phyloP scores from a whole-genome alignment of 2,797 vertebrate species.

The Otolemur crassicaudatus region DNA sequence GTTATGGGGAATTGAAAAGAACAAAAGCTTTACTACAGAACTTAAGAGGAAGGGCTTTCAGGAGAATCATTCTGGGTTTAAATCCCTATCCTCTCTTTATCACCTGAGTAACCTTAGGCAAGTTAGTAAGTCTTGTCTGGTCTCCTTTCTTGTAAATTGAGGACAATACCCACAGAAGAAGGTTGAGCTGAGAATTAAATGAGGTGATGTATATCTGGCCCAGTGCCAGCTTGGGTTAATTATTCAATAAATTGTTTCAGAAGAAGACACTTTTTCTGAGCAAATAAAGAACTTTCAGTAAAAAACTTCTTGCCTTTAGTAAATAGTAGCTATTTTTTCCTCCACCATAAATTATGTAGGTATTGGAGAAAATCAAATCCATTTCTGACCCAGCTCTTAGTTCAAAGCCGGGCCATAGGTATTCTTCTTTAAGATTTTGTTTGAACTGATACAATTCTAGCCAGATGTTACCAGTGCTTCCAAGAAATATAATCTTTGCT shows the following conservation, averaged over 20 bases:
- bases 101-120: neutral
- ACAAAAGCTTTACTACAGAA: neutral
- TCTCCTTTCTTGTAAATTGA: neutral
- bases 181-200: neutral
- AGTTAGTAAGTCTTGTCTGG: neutral
- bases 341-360: neutral
- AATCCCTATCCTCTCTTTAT: neutral
- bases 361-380: neutral
- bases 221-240: neutral
- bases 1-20: neutral
- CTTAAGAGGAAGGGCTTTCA: neutral
- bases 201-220: neutral
- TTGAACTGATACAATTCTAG: neutral
- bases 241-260: neutral
- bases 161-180: no score
- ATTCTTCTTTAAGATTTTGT: neutral
- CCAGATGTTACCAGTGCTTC: neutral
- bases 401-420: neutral
- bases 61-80: neutral
- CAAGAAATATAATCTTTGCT: neutral
- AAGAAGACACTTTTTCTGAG: neutral
- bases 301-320: neutral
- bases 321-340: neutral
- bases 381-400: slow-evolving; percentile 12
- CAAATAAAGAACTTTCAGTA: neutral